phyloP scores from a whole-genome alignment of 2,888 invertebrate genomes.

The Capitulum mitella region DNA sequence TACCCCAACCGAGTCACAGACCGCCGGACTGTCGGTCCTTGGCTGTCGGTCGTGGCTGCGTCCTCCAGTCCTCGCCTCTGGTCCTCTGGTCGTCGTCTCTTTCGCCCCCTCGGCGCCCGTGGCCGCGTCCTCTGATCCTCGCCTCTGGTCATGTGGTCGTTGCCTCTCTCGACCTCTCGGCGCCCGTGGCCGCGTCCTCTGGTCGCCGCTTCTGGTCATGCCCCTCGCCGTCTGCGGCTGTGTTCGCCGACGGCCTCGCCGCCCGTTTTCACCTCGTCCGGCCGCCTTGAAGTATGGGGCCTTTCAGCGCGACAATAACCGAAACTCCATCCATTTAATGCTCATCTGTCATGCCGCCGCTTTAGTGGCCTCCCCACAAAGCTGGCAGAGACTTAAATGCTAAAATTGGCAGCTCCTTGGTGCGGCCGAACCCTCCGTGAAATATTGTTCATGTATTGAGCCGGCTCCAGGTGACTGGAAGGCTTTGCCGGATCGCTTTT shows the following conservation, averaged over 20 bases:
- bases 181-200: no score
- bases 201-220: no score
- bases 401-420: conserved; percentile 22
- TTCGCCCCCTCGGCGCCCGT: no score
- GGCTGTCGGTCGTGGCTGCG: no score
- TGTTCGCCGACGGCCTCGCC: not conserved
- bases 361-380: not conserved
- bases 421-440: not conserved
- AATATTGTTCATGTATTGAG: conserved; percentile 12
- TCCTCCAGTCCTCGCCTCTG: no score
- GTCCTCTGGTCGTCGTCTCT: no score
- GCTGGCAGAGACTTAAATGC: conserved; percentile 2
- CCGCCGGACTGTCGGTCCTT: no score
- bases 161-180: no score
- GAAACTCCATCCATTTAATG: conserved; percentile 22
- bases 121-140: no score
- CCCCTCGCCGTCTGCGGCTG: no score
- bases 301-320: conserved; percentile 4
- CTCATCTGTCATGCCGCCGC: conserved; percentile 21
- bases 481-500: not conserved
- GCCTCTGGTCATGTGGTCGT: no score
- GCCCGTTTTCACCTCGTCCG: not conserved
- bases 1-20: no score
- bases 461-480: not conserved
- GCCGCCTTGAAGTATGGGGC: conserved; percentile 14